A percentile compares a stretch with the other conserved stretches of the same genome.
Evolutionary conservation across 2,797 vertebrate species (phyloP).

Genomic region (Falco concolor): DNA sequence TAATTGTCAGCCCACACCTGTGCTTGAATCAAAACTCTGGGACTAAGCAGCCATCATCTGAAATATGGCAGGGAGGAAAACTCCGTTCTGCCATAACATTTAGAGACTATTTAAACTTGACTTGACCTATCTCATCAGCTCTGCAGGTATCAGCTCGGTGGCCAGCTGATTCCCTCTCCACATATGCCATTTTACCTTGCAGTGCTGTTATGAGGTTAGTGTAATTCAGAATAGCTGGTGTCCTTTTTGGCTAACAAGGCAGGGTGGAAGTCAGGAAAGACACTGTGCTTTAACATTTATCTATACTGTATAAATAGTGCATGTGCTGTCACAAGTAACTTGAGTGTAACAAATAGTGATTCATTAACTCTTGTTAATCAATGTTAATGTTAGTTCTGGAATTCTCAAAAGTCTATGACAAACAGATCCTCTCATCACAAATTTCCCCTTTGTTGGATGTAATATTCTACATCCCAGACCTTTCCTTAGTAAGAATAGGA

Average conservation of each 20-base stretch:
- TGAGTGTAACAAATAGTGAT: not conserved
- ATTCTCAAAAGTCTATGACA: not conserved
- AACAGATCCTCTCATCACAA: not conserved
- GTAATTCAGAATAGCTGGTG: not conserved
- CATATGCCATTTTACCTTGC: not conserved
- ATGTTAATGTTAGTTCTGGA: not conserved
- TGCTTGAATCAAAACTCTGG: not conserved
- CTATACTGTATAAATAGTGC: fast-evolving
- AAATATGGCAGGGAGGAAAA: not conserved
- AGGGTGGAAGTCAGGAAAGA: not conserved
- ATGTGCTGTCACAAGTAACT: not conserved
- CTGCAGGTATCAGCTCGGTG: not conserved
- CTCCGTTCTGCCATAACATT: not conserved
- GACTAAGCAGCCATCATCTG: not conserved
- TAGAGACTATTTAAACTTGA: not conserved
- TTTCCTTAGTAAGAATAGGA: not conserved
- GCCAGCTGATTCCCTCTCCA: not conserved
- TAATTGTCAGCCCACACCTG: not conserved
- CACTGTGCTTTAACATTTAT: not conserved
- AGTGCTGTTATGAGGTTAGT: not conserved
- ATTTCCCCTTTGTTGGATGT: not conserved
- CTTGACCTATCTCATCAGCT: not conserved
- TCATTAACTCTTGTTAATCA: not conserved
- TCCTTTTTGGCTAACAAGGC: not conserved
- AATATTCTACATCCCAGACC: not conserved